Conservation (phyloP, 2,888 invertebrate genomes). For the Venusia cambrica region DNA sequence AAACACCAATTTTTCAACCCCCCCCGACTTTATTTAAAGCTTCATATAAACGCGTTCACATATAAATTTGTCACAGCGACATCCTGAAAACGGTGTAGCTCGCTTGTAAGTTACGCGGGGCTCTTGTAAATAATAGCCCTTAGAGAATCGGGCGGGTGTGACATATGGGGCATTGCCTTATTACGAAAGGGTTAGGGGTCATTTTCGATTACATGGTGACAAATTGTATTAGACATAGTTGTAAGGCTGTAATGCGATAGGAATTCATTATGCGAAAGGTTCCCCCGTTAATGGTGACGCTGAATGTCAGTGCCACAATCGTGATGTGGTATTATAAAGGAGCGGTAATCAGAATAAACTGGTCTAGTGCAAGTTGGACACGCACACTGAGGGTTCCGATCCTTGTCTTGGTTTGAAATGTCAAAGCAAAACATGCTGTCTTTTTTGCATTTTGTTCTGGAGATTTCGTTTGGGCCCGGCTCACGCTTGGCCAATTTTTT, state of each 20-base stretch:
- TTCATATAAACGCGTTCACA: conserved; percentile 45
- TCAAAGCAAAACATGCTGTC: no score
- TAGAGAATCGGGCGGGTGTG: conserved; percentile 22
- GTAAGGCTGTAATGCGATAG: conserved; percentile 43
- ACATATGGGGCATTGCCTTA: conserved; percentile 28
- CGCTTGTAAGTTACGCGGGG: conserved; percentile 50
- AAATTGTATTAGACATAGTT: conserved; percentile 40
- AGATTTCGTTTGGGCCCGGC: no score
- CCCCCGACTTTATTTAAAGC: conserved; percentile 44
- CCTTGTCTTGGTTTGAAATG: no score
- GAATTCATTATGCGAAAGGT: conserved; percentile 62
- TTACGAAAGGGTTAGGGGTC: conserved; percentile 28
- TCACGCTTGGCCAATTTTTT: no score
- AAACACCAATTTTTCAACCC: conserved; percentile 37
- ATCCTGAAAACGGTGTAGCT: conserved; percentile 45
- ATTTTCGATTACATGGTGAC: conserved; percentile 31
- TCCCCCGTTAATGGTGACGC: conserved; percentile 38
- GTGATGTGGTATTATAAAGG: conserved; percentile 28
- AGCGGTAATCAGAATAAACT: conserved; percentile 24
- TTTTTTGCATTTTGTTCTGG: no score
- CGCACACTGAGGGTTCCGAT: no score
- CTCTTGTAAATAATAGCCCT: conserved; percentile 46
- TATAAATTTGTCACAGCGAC: conserved; percentile 56
- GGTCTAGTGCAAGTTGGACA: no score
- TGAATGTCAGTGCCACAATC: conserved; percentile 39